Base-by-base conservation (phyloP, 2,888 invertebrate species). In the Zootermopsis nevadensis region DNA sequence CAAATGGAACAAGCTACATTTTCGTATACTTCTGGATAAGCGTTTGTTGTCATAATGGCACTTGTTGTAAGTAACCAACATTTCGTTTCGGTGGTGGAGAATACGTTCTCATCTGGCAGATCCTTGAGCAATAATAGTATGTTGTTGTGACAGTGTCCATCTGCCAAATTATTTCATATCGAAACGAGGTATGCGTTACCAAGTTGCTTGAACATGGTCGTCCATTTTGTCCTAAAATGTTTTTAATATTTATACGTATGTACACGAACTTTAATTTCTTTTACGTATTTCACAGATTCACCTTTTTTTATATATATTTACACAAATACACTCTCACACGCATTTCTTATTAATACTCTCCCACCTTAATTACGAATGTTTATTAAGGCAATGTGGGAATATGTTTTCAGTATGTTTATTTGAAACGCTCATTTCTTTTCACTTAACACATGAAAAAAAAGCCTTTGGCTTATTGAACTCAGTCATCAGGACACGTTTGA, bases 211-310 rank as follows among this genome's bases (percentile, higher is more conserved):
- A 60, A n/a, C 60, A 60, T 15, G n/a, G 7, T 27, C n/a, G 60
- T 60, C 60, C 60, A n/a, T 60, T 60, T 2, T 60, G 60, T 27
- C 27, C 60, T 60, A 60, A n/a, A 60, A 12, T 79, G n/a, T 66
- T n/a, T 81, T 82, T 82, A 82, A 69, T 82, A 82, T 82, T 82
- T 82, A 76, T 82, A 69, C 60, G n/a, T 82, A 82, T 82, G 67
- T 82, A 82, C 82, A 82, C 67, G 53, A 82, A 67, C 79, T 77
- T 35, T n/a, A 66, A 60, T 77, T 77, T 42, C 35, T 55, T 82
- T 82, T 82, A 82, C 79, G 82, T 77, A 82, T 82, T 77, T 82
- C 77, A 82, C 77, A 82, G 48, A 69, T 82, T 77, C 79, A 79
- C 79, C 35, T 66, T 60, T 10, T 27, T 77, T 77, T 31, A 66